Base-by-base conservation (phyloP, 2,888 invertebrate species). In the Cancer borealis region DNA sequence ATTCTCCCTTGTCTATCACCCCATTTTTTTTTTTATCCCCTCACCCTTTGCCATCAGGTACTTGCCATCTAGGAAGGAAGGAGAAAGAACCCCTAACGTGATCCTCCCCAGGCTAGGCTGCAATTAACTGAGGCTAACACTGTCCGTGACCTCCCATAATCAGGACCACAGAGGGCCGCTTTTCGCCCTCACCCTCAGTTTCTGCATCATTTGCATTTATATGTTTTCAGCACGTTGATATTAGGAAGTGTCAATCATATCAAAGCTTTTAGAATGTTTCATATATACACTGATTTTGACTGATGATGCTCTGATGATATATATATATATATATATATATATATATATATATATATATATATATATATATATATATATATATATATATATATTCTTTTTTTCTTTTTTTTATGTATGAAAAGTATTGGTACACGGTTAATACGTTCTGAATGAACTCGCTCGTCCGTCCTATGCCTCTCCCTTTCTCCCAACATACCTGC, bases 271-370 rank as follows among this genome's bases (percentile, higher is more conserved):
- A 5, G 79, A 79, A 79, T 79, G 6, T 26, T 21, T 79, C 79
- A 79, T 79, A 8, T 14, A 79, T 79, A 30, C 79, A 17, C 79
- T 79, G 79, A 30, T 79, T 79, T 30, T 30, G 21, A 30, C 66
- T 66, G 6, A n/a, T 21, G 66, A 17, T 21, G 21, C 66, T 10
- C 2, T 21, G 66, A 21, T 66, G 66, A 6, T 66, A 66, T 66
- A 14, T 66, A 8, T 66, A 14, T 46, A 46, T 39, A 88, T 88
- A 88, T 46, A 88, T 88, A 46, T 88, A 88, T 88, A 88, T 88
- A 87, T 87, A 87, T 87, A 87, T 87, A 87, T 87, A 87, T 87
- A 87, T 87, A 87, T 87, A 87, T 87, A 87, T 87, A 87, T 87
- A 87, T 3, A 87, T 87, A 88, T 46, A 88, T 88, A 88, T 88